phyloP scores from a whole-genome alignment of 2,113 vertebrate genomes.

The Podocnemis expansa region DNA sequence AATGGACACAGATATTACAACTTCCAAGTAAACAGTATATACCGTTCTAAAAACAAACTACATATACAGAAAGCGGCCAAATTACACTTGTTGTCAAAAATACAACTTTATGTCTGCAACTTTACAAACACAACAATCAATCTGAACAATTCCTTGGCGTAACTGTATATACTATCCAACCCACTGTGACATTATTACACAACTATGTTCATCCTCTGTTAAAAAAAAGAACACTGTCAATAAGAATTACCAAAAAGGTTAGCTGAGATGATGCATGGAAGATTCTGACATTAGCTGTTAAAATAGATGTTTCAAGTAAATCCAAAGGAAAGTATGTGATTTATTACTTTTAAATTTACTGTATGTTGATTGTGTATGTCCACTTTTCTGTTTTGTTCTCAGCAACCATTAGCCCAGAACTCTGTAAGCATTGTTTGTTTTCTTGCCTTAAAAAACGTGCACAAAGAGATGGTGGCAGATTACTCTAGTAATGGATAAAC shows the following conservation, averaged over 20 bases:
- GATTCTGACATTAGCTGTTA: background rate
- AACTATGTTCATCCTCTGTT: background rate
- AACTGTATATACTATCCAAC: background rate
- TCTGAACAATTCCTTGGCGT: background rate
- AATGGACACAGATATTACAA: background rate
- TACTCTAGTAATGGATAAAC: background rate
- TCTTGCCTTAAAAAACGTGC: background rate
- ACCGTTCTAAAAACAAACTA: background rate
- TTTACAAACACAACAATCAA: background rate
- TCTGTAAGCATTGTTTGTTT: background rate
- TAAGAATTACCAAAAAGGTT: background rate
- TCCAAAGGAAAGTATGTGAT: background rate
- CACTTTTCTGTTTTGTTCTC: background rate
- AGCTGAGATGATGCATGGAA: background rate
- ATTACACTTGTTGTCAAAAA: background rate
- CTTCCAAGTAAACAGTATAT: background rate
- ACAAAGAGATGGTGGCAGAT: background rate
- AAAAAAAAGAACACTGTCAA: background rate
- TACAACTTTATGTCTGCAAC: background rate
- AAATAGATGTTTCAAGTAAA: background rate
- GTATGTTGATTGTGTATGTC: accelerated
- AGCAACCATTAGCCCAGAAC: background rate
- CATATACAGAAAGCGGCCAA: background rate
- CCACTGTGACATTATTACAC: background rate
- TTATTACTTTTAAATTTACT: background rate